Evolutionary conservation across 2,888 invertebrate species (phyloP).

Genomic region (Leucoptera coffeella): DNA sequence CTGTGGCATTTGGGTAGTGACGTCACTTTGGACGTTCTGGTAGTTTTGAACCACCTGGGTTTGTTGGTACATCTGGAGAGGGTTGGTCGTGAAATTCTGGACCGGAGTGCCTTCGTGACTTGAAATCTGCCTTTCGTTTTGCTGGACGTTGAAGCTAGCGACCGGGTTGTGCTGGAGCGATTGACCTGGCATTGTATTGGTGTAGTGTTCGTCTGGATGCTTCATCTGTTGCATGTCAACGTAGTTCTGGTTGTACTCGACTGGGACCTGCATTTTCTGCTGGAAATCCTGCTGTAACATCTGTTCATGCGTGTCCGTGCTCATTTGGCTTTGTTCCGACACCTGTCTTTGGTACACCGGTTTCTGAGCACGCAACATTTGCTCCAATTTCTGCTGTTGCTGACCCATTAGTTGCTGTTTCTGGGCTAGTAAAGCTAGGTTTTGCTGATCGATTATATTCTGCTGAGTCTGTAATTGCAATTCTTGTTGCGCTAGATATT

Average conservation of each 20-base stretch:
- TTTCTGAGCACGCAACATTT: slow-evolving; percentile 27
- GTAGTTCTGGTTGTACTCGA: slow-evolving; percentile 19
- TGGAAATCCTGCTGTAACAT: slow-evolving; percentile 32
- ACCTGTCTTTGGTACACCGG: slow-evolving; percentile 36
- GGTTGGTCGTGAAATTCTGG: slow-evolving; percentile 39
- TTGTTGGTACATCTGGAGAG: slow-evolving; percentile 34
- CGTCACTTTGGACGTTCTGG: slow-evolving; percentile 9
- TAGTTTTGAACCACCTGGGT: slow-evolving; percentile 15
- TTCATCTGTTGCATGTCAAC: slow-evolving; percentile 22
- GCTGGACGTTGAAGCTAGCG: slow-evolving; percentile 25
- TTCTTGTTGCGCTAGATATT: slow-evolving; percentile 46
- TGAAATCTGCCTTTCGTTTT: slow-evolving; percentile 42
- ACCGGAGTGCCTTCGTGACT: slow-evolving; percentile 48
- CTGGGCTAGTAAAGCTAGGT: slow-evolving; percentile 40
- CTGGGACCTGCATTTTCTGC: slow-evolving; percentile 26
- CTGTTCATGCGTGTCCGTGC: slow-evolving; percentile 28
- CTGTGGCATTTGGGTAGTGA: slow-evolving; percentile 6
- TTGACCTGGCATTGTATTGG: slow-evolving; percentile 18
- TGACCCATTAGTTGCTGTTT: slow-evolving; percentile 47
- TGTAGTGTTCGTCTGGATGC: slow-evolving; percentile 24
- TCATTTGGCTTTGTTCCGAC: slow-evolving; percentile 41
- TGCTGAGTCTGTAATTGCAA: slow-evolving; percentile 46
- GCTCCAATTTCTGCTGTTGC: slow-evolving; percentile 44
- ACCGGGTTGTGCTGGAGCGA: slow-evolving; percentile 35
- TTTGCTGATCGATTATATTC: slow-evolving; percentile 52